Conservation (phyloP, 1,140 invertebrate genomes). For the Aphelinus certus region DNA sequence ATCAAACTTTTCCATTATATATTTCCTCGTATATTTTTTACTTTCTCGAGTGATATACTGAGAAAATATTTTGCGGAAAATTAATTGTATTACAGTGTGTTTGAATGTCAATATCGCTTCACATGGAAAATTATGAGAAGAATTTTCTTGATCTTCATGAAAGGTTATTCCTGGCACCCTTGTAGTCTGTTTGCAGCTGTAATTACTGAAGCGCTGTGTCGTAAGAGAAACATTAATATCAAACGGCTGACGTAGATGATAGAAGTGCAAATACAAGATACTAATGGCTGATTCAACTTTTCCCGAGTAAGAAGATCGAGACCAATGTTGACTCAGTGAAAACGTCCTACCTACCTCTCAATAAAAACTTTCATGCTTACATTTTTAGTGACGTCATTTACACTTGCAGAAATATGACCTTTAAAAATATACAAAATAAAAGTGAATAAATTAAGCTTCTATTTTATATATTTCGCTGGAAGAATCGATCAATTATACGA, state of each 20-base stretch:
- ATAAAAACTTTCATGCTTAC: too few species aligned
- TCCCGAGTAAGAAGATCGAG: constrained; percentile 6
- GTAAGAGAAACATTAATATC: constrained; percentile 62
- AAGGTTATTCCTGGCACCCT: neutral
- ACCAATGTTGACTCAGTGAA: constrained; percentile 9
- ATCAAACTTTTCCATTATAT: neutral
- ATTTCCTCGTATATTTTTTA: neutral
- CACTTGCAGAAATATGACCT: too few species aligned
- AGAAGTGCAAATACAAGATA: constrained; percentile 56
- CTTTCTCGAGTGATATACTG: too few species aligned
- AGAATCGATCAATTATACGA: too few species aligned
- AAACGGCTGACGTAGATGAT: constrained; percentile 52
- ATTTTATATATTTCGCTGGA: too few species aligned
- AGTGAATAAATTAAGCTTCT: too few species aligned
- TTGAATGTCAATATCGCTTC: too few species aligned
- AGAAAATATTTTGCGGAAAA: too few species aligned
- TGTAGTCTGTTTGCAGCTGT: constrained; percentile 50
- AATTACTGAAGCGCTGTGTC: constrained; percentile 54
- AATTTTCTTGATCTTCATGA: constrained; percentile 12
- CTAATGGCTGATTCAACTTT: constrained; percentile 53
- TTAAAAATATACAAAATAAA: too few species aligned
- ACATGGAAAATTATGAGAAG: neutral
- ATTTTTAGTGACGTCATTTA: too few species aligned
- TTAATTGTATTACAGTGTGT: too few species aligned
- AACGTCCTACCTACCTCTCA: too few species aligned